Evolutionary conservation across 2,797 vertebrate genomes (phyloP).

Genomic region (Nyctalus aviator): DNA sequence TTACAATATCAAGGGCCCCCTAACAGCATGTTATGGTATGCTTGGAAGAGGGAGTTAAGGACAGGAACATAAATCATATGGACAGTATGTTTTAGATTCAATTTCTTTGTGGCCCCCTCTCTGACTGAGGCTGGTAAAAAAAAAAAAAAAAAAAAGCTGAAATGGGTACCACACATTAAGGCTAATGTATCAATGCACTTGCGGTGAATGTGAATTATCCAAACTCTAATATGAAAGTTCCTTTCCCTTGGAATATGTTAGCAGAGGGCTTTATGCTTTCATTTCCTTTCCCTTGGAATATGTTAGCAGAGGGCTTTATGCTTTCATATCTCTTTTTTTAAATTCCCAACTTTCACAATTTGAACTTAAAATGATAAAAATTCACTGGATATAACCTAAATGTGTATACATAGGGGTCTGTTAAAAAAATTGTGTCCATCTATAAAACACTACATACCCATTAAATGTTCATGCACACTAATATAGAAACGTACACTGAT

Average conservation of each 20-base stretch:
- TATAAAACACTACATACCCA: not conserved
- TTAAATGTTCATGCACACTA: not conserved
- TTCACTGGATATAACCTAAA: not conserved
- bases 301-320: not conserved
- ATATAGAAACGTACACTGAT: not conserved
- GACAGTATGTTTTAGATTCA: not conserved
- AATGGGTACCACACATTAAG: not conserved
- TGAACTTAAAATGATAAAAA: conserved; percentile 27
- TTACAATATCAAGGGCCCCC: not conserved
- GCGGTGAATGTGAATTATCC: not conserved
- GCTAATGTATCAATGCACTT: not conserved
- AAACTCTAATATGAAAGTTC: not conserved
- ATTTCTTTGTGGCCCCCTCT: not conserved
- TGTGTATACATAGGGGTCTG: not conserved
- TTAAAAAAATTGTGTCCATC: not conserved
- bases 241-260: not conserved
- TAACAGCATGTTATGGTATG: not conserved
- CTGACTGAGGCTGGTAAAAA: not conserved
- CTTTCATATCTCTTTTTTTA: not conserved
- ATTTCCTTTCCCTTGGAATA: not conserved
- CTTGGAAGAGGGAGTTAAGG: not conserved
- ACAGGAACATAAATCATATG: not conserved
- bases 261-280: not conserved
- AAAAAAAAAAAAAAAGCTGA: not conserved
- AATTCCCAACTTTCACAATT: not conserved